These are phyloP conservation scores for Pipistrellus nathusii DNA, from an alignment of 2,797 vertebrate genomes.

Conservation along the genomic window DNA sequence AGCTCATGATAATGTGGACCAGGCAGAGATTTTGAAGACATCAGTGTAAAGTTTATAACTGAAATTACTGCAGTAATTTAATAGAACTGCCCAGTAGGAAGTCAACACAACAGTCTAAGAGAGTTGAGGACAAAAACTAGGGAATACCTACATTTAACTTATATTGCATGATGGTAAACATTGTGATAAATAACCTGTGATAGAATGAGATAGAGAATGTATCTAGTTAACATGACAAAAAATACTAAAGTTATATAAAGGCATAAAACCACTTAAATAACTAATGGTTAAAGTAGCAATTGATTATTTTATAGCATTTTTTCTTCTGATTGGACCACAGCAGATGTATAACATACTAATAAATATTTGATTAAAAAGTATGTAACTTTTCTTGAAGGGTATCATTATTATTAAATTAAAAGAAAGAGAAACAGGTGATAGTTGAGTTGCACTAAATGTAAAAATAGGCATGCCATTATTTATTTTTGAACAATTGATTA, in stretches of 20 bases:
- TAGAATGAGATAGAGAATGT: background rate
- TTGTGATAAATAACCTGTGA: background rate
- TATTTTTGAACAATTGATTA: background rate
- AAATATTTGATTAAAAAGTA: constrained; percentile 4
- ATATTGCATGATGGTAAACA: background rate
- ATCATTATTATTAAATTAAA: constrained; percentile 37
- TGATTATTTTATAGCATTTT: background rate
- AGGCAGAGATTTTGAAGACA: background rate
- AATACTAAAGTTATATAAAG: background rate
- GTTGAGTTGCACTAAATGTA: background rate
- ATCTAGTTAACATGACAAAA: background rate
- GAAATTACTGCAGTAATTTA: background rate
- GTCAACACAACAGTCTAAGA: background rate
- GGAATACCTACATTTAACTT: background rate
- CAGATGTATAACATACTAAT: background rate
- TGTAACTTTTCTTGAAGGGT: background rate
- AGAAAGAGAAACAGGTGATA: constrained; percentile 35
- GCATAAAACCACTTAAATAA: background rate
- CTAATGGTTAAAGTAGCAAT: background rate
- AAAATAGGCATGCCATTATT: constrained; percentile 5
- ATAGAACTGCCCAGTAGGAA: background rate
- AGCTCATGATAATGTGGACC: background rate
- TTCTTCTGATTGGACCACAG: background rate
- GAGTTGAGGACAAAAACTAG: background rate
- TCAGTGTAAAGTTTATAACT: background rate